Conservation (phyloP, 2,888 invertebrate species). For the Herminia tarsipennalis region DNA sequence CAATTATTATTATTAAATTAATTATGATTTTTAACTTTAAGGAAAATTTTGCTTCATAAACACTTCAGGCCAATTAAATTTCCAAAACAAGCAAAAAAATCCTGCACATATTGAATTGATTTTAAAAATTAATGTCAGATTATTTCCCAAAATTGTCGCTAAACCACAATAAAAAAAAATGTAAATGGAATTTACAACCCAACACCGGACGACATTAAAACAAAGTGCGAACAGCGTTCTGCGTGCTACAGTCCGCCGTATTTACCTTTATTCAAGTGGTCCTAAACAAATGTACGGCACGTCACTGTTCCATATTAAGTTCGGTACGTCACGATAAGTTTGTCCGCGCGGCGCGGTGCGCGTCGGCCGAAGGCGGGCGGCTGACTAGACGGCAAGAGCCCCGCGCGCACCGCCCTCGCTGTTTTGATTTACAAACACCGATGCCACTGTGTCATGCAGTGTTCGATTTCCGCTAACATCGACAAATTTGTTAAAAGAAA, state of each 20-base stretch:
- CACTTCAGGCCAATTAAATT: too few species aligned
- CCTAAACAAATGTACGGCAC: conserved; percentile 44
- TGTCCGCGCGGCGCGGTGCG: conserved; percentile 42
- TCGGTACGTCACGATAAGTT: conserved; percentile 32
- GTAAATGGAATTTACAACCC: not conserved
- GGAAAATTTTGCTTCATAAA: too few species aligned
- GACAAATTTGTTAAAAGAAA: conserved; percentile 33
- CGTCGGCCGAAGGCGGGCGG: conserved; percentile 72
- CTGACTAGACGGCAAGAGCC: conserved; percentile 63
- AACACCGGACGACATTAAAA: conserved; percentile 2
- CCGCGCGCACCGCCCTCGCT: conserved; percentile 50
- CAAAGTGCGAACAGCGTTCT: conserved; percentile 23
- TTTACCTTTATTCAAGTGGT: conserved; percentile 48
- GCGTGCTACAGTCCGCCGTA: conserved; percentile 23
- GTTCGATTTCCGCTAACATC: conserved; percentile 45
- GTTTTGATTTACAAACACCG: conserved; percentile 63
- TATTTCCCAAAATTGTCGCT: not conserved
- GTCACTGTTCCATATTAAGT: conserved; percentile 49
- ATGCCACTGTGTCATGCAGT: conserved; percentile 51
- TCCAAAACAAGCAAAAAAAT: too few species aligned
- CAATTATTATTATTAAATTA: too few species aligned
- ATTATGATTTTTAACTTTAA: too few species aligned
- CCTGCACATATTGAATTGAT: too few species aligned
- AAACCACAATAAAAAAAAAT: not conserved
- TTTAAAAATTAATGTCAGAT: too few species aligned